phyloP scores from a whole-genome alignment of 1,140 invertebrate genomes.

The Drosophila dunni region DNA sequence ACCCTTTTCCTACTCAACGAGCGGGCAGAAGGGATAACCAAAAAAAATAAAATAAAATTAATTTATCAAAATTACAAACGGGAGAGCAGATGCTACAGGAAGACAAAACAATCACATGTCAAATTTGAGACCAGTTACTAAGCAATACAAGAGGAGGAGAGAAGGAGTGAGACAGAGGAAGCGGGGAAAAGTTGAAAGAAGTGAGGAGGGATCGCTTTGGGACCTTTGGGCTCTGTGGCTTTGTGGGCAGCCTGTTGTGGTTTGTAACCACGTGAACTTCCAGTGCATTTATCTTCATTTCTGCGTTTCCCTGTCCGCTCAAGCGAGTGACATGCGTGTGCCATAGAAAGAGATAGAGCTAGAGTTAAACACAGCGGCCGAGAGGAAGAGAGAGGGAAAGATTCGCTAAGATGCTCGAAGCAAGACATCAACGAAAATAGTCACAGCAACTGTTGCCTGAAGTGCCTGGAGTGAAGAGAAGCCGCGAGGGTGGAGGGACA shows the following conservation, averaged over 20 bases:
- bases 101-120: conserved; percentile 80
- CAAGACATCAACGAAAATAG: conserved; percentile 73
- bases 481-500: conserved; percentile 3
- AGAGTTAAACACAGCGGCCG: not conserved
- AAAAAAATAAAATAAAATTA: conserved; percentile 59
- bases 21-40: conserved; percentile 46
- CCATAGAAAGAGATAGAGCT: not conserved
- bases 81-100: conserved; percentile 57
- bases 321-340: conserved; percentile 52
- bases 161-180: not conserved
- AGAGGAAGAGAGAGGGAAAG: not conserved
- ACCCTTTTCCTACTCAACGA: conserved; percentile 54
- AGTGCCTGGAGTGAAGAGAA: conserved; percentile 25
- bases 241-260: conserved; percentile 72
- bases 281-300: conserved; percentile 82
- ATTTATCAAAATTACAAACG: conserved; percentile 78
- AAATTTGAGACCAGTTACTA: conserved; percentile 78
- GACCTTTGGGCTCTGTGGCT: conserved; percentile 40
- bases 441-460: conserved; percentile 56
- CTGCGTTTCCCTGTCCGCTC: conserved; percentile 45
- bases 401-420: conserved; percentile 53
- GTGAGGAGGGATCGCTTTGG: conserved; percentile 29
- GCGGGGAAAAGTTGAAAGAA: not conserved
- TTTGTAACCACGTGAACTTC: conserved; percentile 74
- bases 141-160: conserved; percentile 55